These are phyloP conservation scores for Drusus annulatus DNA, from an alignment of 1,140 invertebrate genomes.

Conservation along the genomic window DNA sequence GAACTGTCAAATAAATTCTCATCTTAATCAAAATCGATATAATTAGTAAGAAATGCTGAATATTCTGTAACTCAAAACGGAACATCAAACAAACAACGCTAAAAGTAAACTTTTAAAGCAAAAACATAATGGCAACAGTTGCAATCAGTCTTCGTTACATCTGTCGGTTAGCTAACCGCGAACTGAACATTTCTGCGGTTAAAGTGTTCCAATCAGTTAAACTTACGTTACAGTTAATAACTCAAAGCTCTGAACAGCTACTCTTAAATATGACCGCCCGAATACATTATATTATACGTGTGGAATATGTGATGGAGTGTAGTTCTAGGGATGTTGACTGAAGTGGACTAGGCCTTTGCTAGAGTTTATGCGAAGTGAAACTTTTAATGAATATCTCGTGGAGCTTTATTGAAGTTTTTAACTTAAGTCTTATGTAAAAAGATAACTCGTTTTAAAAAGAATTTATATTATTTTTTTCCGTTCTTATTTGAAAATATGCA, in stretches of 20 bases:
- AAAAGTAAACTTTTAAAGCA: conserved; percentile 1
- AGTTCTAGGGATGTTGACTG: too few relatives aligned
- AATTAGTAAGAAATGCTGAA: not conserved
- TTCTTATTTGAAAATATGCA: too few relatives aligned
- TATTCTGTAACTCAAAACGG: not conserved
- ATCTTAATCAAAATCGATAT: not conserved
- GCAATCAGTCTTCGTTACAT: conserved; percentile 18
- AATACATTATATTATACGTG: not conserved
- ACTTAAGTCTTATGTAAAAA: too few relatives aligned
- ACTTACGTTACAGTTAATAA: conserved; percentile 25
- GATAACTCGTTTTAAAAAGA: too few relatives aligned
- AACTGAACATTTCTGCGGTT: conserved; percentile 22
- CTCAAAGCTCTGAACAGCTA: not conserved
- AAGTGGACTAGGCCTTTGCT: too few relatives aligned
- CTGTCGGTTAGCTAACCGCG: conserved; percentile 3
- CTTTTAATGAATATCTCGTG: conserved; percentile 12
- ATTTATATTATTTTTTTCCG: too few relatives aligned
- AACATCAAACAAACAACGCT: conserved; percentile 8
- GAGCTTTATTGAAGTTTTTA: not conserved
- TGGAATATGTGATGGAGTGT: too few relatives aligned
- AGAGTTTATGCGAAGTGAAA: not conserved
- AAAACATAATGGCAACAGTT: not conserved
- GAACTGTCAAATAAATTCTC: not conserved
- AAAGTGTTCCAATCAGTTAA: conserved; percentile 22
- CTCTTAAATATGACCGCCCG: conserved; percentile 4